These are phyloP conservation scores for Nycticorax nycticorax DNA, from an alignment of 2,113 vertebrate species.

Conservation along the genomic window DNA sequence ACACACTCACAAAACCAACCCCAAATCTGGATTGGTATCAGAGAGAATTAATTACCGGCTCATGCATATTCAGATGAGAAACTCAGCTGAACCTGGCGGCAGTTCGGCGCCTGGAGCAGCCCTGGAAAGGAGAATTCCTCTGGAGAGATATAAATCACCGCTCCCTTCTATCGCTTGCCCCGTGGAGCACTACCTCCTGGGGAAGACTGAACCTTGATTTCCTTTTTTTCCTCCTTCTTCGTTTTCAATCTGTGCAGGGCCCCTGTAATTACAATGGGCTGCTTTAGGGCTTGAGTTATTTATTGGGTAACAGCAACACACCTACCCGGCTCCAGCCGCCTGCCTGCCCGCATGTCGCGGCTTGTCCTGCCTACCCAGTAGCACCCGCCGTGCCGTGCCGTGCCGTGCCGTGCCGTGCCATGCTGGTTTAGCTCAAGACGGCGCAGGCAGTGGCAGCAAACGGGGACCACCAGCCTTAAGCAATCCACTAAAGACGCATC, in stretches of 20 bases:
- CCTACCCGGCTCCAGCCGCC: conserved; percentile 24
- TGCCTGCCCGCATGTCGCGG: neutral
- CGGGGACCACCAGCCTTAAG: neutral
- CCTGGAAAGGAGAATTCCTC: conserved; percentile 51
- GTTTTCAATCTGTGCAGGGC: conserved; percentile 49
- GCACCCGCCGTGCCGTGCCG: neutral
- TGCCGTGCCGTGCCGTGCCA: neutral
- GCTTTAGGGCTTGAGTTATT: conserved; percentile 59
- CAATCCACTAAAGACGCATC: no score
- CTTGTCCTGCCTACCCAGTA: conserved; percentile 15
- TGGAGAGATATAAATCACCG: conserved; percentile 46
- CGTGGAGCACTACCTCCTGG: conserved; percentile 8
- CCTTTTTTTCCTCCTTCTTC: conserved; percentile 28
- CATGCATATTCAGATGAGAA: conserved; percentile 64
- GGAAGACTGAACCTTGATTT: conserved; percentile 55
- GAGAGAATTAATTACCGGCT: conserved; percentile 68
- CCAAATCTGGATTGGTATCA: conserved; percentile 61
- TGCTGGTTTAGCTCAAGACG: neutral
- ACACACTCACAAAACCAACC: conserved; percentile 27
- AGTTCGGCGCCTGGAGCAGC: conserved; percentile 9
- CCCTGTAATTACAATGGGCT: conserved; percentile 59
- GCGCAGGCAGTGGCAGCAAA: neutral
- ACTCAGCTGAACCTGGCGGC: conserved; percentile 60
- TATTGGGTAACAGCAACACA: conserved; percentile 61
- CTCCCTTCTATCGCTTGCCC: conserved; percentile 30